phyloP scores from a whole-genome alignment of 2,113 vertebrate species.

The Panthera uncia region DNA sequence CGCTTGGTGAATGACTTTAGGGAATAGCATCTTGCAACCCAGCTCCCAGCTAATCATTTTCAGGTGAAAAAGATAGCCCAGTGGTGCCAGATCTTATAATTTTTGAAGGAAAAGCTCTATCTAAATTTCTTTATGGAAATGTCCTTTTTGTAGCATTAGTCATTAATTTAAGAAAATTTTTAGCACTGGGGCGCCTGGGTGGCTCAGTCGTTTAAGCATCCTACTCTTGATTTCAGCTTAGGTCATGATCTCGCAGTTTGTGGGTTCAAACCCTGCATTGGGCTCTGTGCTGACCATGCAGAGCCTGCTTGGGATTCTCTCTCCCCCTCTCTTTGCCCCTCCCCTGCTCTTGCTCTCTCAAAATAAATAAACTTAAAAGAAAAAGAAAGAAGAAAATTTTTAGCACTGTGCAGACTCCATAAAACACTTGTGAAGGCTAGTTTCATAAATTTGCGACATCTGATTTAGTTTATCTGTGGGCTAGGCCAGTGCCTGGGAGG shows the following conservation, averaged over 20 bases:
- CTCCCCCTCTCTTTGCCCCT: too few species aligned
- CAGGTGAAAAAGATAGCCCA: not conserved
- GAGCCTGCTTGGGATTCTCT: too few species aligned
- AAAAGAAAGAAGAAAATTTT: not conserved
- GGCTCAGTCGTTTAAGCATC: too few species aligned
- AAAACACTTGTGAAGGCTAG: not conserved
- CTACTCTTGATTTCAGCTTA: too few species aligned
- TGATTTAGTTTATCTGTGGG: not conserved
- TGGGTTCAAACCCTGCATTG: too few species aligned
- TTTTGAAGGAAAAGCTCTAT: conserved; percentile 7
- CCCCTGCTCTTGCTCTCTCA: too few species aligned
- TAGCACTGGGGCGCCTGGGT: not conserved
- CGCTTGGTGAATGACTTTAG: not conserved
- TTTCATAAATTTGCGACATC: not conserved
- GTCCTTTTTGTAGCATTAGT: not conserved
- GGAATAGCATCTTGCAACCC: not conserved
- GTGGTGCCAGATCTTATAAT: not conserved
- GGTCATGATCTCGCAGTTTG: too few species aligned
- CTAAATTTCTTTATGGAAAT: not conserved
- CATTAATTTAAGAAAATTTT: not conserved
- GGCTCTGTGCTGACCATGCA: too few species aligned
- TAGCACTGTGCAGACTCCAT: not conserved
- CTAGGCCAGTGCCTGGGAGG: not conserved
- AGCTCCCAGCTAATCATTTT: not conserved
- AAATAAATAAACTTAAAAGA: too few species aligned